phyloP scores from a whole-genome alignment of 2,113 vertebrate genomes.

The Lampris megalopsis region DNA sequence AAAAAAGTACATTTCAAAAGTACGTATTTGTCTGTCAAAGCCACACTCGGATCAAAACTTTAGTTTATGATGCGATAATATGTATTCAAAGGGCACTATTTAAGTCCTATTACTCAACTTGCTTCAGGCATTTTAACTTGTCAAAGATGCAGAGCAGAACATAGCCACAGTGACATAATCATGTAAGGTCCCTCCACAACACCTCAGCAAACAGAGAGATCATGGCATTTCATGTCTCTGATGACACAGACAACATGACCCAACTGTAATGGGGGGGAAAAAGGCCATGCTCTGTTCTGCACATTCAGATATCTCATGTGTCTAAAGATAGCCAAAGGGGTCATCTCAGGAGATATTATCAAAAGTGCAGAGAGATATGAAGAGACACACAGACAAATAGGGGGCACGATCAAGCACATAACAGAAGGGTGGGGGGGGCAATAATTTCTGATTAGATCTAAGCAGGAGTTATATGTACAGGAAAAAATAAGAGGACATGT shows the following conservation, averaged over 20 bases:
- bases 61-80: background rate
- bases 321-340: constrained; percentile 26
- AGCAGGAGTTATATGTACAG: too few relatives aligned
- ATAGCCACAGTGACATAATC: constrained; percentile 7
- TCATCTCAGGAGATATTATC: background rate
- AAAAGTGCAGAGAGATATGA: constrained; percentile 3
- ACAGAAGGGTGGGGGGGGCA: too few relatives aligned
- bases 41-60: constrained; percentile 17
- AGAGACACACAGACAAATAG: constrained; percentile 2
- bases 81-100: background rate
- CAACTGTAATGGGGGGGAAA: constrained; percentile 33
- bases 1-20: background rate
- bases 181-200: constrained; percentile 22
- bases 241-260: constrained; percentile 29
- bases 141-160: constrained; percentile 1
- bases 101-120: background rate
- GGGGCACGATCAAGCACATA: too few relatives aligned
- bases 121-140: background rate
- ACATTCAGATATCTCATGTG: constrained; percentile 28
- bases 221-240: constrained; percentile 28
- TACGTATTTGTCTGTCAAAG: background rate
- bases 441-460: too few relatives aligned
- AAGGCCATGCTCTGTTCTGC: constrained; percentile 31
- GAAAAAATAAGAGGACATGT: too few relatives aligned
- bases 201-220: constrained; percentile 13